A percentile compares a stretch with the other conserved stretches of the same genome.
These are phyloP conservation scores for Enteromius argenteus DNA, from an alignment of 2,797 vertebrate species.

Conservation along the genomic window DNA sequence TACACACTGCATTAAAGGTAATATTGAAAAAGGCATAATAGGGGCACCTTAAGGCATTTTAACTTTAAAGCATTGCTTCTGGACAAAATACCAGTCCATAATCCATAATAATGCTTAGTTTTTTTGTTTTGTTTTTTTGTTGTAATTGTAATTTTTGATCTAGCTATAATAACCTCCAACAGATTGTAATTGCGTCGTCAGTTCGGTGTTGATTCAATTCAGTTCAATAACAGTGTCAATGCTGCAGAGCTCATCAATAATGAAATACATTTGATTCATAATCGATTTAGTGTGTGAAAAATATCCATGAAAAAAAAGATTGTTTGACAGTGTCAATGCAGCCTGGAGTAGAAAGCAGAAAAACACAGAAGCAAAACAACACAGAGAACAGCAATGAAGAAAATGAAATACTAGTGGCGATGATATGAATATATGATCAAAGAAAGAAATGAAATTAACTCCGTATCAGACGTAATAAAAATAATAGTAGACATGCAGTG, in stretches of 20 bases:
- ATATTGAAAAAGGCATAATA: too few species aligned
- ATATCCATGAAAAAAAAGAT: neutral
- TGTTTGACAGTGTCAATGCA: neutral
- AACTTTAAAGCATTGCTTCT: too few species aligned
- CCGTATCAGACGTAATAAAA: neutral
- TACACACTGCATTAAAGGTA: too few species aligned
- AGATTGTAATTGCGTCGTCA: neutral
- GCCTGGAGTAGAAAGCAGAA: neutral
- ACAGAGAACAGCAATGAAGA: neutral
- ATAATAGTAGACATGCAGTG: slow-evolving; percentile 14
- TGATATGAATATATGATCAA: slow-evolving; percentile 4
- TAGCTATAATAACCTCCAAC: neutral
- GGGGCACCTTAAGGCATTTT: too few species aligned
- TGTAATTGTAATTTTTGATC: neutral
- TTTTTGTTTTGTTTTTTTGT: neutral
- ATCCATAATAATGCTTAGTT: too few species aligned
- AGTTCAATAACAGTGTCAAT: neutral
- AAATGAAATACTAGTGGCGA: neutral
- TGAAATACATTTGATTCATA: neutral
- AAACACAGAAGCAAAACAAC: neutral
- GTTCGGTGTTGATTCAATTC: neutral
- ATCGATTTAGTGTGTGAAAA: neutral
- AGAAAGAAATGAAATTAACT: neutral
- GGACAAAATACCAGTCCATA: too few species aligned
- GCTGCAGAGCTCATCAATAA: neutral